A percentile compares a stretch with the other conserved stretches of the same genome.
phyloP scores from a whole-genome alignment of 1,140 invertebrate species.

The Globodera ellingtonae region DNA sequence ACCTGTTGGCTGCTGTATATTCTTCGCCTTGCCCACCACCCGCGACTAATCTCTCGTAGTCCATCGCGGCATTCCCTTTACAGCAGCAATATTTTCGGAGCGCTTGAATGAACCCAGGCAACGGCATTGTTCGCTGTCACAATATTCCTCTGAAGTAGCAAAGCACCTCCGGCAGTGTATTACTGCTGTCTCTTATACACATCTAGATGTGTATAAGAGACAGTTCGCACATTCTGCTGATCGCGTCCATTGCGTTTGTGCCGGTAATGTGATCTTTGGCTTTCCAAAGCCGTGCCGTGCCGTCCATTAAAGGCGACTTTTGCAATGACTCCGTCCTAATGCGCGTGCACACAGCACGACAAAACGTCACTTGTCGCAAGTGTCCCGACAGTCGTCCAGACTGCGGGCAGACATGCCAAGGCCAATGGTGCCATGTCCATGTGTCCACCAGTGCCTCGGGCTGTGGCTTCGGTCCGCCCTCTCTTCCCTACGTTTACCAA shows the following conservation, averaged over 20 bases:
- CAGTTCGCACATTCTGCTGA: conserved; percentile 55
- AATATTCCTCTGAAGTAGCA: no score
- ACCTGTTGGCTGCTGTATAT: not conserved
- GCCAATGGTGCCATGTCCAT: conserved; percentile 61
- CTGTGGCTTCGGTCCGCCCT: conserved; percentile 61
- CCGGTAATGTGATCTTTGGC: conserved; percentile 20
- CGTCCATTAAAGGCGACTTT: conserved; percentile 34
- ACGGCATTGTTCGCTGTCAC: not conserved
- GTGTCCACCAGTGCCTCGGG: conserved; percentile 45
- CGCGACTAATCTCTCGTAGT: not conserved
- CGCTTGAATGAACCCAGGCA: not conserved
- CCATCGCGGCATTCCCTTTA: not conserved
- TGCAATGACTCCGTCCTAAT: conserved; percentile 60
- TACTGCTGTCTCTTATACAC: no score
- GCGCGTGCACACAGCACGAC: conserved; percentile 26
- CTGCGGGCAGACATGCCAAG: conserved; percentile 49
- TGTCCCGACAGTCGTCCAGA: conserved; percentile 49
- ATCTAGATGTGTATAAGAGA: no score
- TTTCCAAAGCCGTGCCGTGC: not conserved
- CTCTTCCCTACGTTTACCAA: conserved; percentile 59
- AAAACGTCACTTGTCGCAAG: conserved; percentile 57
- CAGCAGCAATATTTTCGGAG: conserved; percentile 10
- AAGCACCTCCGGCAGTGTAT: no score
- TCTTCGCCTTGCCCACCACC: not conserved
- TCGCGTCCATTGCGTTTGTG: conserved; percentile 57